Conservation (phyloP, 2,888 invertebrate species). For the Eurois occulta region DNA sequence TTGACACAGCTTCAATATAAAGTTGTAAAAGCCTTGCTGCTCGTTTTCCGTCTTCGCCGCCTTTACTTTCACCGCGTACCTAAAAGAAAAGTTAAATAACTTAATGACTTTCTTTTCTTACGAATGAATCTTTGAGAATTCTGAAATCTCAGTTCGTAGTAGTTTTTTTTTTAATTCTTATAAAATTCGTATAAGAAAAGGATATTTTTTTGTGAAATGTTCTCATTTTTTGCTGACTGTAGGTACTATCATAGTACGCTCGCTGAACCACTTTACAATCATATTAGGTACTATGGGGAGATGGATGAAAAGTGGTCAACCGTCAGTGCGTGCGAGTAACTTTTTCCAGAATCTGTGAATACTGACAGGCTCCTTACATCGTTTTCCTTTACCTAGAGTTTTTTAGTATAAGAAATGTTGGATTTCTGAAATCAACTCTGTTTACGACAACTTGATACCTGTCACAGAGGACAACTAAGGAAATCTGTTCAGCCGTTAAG, state of each 20-base stretch:
- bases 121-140: background rate
- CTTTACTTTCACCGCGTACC: slow-evolving; percentile 91
- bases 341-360: background rate
- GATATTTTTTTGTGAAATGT: background rate
- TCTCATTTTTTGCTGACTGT: background rate
- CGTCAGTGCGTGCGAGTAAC: background rate
- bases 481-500: background rate
- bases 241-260: background rate
- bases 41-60: slow-evolving; percentile 90
- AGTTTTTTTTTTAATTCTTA: background rate
- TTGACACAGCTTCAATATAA: slow-evolving; percentile 95
- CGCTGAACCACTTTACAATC: background rate
- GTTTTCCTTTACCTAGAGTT: background rate
- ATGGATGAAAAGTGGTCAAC: background rate
- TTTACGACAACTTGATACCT: background rate
- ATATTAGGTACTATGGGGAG: background rate
- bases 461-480: background rate
- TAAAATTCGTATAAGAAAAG: background rate
- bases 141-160: background rate
- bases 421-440: background rate
- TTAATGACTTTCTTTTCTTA: background rate
- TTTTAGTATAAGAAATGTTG: background rate
- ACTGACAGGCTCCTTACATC: background rate
- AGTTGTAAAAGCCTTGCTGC: slow-evolving; percentile 92
- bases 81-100: slow-evolving; percentile 66